Base-by-base conservation (phyloP, 2,113 vertebrate genomes). In the Poeciliopsis retropinna region DNA sequence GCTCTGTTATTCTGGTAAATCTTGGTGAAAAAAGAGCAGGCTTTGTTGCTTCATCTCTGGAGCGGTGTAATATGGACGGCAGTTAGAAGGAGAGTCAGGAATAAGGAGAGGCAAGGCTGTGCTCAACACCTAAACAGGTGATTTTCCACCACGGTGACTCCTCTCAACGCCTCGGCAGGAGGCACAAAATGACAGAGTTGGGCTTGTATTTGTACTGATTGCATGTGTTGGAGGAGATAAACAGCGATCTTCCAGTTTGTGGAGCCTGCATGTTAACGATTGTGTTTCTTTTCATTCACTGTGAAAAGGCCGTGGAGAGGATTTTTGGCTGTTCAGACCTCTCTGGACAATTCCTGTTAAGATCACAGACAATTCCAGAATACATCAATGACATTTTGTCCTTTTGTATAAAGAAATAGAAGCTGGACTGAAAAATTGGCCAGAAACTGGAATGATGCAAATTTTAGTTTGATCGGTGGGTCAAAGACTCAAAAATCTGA, bases 51-150 rank as follows among this genome's bases (percentile, higher is more conserved):
- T 47, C 76, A 39, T 85, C 76, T 84, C 65, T 72, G 78, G 67
- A 72, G 67, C 67, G 66, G 76, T 63, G 81, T 92, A 87, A 87
- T 92, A 87, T 85, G 88, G 84, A 90, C 75, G 83, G 85, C 84
- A 75, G 84, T 84, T 80, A 79, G 84, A 87, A 71, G 70, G 72
- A 80, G 80, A 81, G 84, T 32, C 75, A 73, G 81, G 79, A 85
- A 81, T 80, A 72, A 88, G 85, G 84, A 85, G 79, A 88, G 81
- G 70, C 75, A 74, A 81, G 86, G 84, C 85, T 85, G 88, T 85
- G 90, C 90, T 93, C 90, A 82, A 91, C 92, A 90, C 89, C 89
- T 93, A 94, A 95, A 93, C 93, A 93, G 91, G 93, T 93, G 92
- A 94, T 95, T 94, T 94, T 93, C 89, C 88, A 81, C 91, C 88